Evolutionary conservation across 2,888 invertebrate genomes (phyloP).

Genomic region (Drosophila seclusa): DNA sequence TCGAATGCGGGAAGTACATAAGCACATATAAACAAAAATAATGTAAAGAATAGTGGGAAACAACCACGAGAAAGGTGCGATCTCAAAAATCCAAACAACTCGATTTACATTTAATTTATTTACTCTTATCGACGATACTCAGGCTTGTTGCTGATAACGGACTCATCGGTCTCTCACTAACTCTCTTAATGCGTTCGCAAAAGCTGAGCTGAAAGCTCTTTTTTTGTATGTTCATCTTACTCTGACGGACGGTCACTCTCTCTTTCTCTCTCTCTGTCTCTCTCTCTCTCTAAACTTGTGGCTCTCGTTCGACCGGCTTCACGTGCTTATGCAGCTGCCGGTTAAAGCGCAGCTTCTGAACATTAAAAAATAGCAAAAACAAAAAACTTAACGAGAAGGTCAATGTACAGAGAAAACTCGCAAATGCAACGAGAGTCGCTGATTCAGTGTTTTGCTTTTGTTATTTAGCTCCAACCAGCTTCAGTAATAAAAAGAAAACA

Average conservation of each 20-base stretch:
- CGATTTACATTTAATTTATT: conserved; percentile 23
- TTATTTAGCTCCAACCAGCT: conserved; percentile 19
- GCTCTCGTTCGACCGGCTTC: conserved; percentile 49
- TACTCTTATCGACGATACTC: conserved; percentile 11
- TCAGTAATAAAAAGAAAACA: neutral
- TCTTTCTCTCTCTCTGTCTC: neutral
- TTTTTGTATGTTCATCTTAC: neutral
- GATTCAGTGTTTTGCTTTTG: conserved; percentile 11
- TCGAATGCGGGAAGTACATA: conserved; percentile 5
- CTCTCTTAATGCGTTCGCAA: neutral
- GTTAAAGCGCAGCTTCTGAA: conserved; percentile 53
- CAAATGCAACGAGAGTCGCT: conserved; percentile 29
- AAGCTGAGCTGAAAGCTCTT: conserved; percentile 18
- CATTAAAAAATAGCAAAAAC: conserved; percentile 20
- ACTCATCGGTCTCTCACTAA: conserved; percentile 1
- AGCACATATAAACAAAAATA: conserved; percentile 4
- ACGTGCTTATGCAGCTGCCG: conserved; percentile 45
- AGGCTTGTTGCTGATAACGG: conserved; percentile 39
- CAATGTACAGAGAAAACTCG: conserved; percentile 56
- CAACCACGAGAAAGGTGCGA: conserved; percentile 35
- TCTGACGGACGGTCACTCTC: neutral
- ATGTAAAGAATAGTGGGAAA: conserved; percentile 15
- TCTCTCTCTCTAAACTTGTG: neutral
- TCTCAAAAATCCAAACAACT: conserved; percentile 25
- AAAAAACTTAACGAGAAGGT: conserved; percentile 72